phyloP scores from a whole-genome alignment of 2,888 invertebrate genomes.

The Drosophila lacicola region DNA sequence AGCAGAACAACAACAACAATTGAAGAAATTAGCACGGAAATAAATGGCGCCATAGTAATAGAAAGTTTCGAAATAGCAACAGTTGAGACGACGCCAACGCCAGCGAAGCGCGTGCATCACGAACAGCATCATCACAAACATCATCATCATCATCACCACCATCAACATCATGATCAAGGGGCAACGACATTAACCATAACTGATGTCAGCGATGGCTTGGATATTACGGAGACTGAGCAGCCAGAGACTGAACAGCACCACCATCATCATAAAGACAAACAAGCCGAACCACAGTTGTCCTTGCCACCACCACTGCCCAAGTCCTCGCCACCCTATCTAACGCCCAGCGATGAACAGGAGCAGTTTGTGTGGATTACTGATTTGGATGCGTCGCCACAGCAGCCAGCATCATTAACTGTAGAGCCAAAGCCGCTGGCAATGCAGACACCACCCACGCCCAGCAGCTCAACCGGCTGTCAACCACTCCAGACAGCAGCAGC shows the following conservation, averaged over 20 bases:
- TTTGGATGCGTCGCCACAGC: constrained; percentile 30
- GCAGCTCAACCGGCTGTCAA: constrained; percentile 9
- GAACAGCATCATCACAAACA: constrained; percentile 39
- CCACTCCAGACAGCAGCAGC: neutral
- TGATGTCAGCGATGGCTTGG: constrained; percentile 36
- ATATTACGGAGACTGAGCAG: constrained; percentile 32
- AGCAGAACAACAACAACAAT: constrained; percentile 45
- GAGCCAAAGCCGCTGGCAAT: neutral
- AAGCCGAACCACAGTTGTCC: constrained; percentile 35
- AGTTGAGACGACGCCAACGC: constrained; percentile 32
- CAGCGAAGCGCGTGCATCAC: constrained; percentile 36
- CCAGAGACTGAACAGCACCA: constrained; percentile 29
- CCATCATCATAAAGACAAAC: constrained; percentile 35
- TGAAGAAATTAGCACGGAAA: constrained; percentile 56
- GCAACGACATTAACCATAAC: constrained; percentile 30
- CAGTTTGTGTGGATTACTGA: constrained; percentile 35
- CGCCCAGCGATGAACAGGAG: constrained; percentile 51
- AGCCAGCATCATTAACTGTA: neutral
- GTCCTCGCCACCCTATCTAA: constrained; percentile 52
- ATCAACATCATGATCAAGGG: constrained; percentile 30
- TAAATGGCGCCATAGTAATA: constrained; percentile 36
- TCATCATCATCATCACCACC: constrained; percentile 39
- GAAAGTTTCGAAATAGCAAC: constrained; percentile 43
- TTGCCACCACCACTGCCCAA: constrained; percentile 62
- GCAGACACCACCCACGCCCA: constrained; percentile 13